These are phyloP conservation scores for Acleris laterana DNA, from an alignment of 2,888 invertebrate genomes.

Conservation along the genomic window DNA sequence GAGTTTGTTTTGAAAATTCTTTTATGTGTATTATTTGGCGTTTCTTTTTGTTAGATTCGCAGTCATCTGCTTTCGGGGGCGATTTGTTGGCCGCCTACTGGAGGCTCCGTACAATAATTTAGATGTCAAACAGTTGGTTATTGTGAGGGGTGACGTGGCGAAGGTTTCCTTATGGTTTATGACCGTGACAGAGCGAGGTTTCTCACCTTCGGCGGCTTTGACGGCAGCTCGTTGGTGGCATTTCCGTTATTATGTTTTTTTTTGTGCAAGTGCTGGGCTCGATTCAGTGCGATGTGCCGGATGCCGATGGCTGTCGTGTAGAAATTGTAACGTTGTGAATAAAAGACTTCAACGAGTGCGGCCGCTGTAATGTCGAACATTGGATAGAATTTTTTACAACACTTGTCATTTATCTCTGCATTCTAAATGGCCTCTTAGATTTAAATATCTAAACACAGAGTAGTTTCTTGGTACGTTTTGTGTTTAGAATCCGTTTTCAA, in stretches of 20 bases:
- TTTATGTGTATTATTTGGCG: conserved; percentile 83
- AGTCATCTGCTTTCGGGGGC: conserved; percentile 75
- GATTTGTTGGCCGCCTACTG: conserved; percentile 74
- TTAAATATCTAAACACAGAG: no score
- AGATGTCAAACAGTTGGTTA: conserved; percentile 81
- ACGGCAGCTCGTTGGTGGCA: conserved; percentile 75
- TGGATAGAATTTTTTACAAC: neutral
- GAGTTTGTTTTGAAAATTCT: conserved; percentile 85
- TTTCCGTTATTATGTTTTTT: conserved; percentile 71
- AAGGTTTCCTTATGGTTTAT: conserved; percentile 82
- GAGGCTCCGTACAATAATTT: conserved; percentile 79
- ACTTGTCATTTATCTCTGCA: neutral
- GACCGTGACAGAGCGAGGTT: conserved; percentile 69
- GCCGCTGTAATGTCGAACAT: neutral
- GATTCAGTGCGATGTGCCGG: conserved; percentile 22
- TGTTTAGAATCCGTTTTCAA: no score
- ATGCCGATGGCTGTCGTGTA: conserved; percentile 15
- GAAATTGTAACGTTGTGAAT: conserved; percentile 28
- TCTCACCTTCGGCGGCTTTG: conserved; percentile 77
- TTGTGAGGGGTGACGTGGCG: conserved; percentile 70
- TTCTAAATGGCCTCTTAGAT: neutral
- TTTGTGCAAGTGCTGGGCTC: conserved; percentile 41
- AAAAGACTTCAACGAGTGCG: conserved; percentile 72
- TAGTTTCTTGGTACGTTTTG: no score
- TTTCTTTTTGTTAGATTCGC: conserved; percentile 71